These are phyloP conservation scores for Hypomecis atomaria DNA, from an alignment of 2,888 invertebrate species.

Conservation along the genomic window DNA sequence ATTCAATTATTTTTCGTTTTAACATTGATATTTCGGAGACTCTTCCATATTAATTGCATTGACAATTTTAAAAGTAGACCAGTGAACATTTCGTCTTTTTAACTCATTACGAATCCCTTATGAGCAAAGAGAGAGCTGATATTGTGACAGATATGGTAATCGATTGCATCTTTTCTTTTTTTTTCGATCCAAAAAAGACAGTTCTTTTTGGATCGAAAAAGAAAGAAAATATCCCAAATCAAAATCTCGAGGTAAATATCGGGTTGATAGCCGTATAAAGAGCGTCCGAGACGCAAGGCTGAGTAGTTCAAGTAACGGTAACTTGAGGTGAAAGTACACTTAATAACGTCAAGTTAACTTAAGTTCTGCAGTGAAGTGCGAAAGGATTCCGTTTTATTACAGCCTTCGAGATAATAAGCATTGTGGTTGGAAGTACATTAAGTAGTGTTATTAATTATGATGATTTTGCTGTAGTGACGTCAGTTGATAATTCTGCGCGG, in stretches of 20 bases:
- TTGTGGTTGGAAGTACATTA: constrained; percentile 4
- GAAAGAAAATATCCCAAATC: constrained; percentile 29
- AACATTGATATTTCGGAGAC: no score
- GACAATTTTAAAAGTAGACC: no score
- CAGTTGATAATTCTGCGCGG: background rate
- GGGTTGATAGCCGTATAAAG: constrained; percentile 24
- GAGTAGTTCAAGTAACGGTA: constrained; percentile 69
- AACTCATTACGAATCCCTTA: no score
- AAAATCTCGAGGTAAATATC: constrained; percentile 19
- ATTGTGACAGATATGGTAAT: no score
- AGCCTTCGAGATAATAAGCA: constrained; percentile 18
- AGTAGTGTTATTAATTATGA: constrained; percentile 2
- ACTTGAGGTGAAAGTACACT: constrained; percentile 76
- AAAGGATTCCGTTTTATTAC: constrained; percentile 46
- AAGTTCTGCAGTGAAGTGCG: constrained; percentile 51
- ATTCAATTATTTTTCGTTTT: no score
- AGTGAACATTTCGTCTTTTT: no score
- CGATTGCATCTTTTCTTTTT: no score
- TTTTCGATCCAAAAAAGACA: no score
- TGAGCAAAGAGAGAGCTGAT: no score
- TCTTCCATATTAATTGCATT: no score
- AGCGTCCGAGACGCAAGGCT: constrained; percentile 28
- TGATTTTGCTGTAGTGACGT: background rate
- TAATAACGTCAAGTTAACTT: constrained; percentile 51
- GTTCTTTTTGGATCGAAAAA: background rate